phyloP scores from a whole-genome alignment of 2,113 vertebrate genomes.

The Taxidea taxus region DNA sequence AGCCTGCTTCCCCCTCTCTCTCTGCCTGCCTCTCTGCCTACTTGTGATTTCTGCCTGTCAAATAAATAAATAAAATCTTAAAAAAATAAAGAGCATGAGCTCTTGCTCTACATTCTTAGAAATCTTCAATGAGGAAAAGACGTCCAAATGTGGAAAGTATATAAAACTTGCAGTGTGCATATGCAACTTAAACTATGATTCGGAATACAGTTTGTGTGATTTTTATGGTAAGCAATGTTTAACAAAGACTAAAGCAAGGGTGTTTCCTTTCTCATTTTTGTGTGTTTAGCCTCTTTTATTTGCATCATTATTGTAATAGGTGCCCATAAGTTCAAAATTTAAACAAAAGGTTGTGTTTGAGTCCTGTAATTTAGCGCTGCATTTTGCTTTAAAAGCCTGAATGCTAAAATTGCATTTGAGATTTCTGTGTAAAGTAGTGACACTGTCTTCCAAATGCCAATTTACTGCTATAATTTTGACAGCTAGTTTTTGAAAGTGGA shows the following conservation, averaged over 20 bases:
- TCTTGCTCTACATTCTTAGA: not conserved
- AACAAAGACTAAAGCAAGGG: not conserved
- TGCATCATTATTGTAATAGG: not conserved
- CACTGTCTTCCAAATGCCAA: not conserved
- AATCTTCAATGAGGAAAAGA: not conserved
- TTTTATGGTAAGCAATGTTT: not conserved
- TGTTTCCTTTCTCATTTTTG: not conserved
- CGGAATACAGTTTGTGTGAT: not conserved
- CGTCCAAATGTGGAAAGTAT: not conserved
- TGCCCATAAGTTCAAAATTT: not conserved
- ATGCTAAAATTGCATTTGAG: not conserved
- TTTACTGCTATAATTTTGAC: not conserved
- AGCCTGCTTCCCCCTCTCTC: no score
- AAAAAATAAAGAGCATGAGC: not conserved
- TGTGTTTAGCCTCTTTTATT: not conserved
- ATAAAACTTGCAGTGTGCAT: not conserved
- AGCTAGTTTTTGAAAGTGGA: not conserved
- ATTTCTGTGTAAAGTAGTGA: not conserved
- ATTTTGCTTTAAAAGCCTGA: not conserved
- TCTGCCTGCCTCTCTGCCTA: no score
- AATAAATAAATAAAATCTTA: not conserved
- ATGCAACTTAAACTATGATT: not conserved
- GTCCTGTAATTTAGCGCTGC: not conserved
- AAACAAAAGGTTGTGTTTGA: not conserved
- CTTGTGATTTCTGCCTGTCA: no score